A percentile compares a stretch with the other conserved stretches of the same genome.
phyloP scores from a whole-genome alignment of 2,888 invertebrate species.

The Thera britannica region DNA sequence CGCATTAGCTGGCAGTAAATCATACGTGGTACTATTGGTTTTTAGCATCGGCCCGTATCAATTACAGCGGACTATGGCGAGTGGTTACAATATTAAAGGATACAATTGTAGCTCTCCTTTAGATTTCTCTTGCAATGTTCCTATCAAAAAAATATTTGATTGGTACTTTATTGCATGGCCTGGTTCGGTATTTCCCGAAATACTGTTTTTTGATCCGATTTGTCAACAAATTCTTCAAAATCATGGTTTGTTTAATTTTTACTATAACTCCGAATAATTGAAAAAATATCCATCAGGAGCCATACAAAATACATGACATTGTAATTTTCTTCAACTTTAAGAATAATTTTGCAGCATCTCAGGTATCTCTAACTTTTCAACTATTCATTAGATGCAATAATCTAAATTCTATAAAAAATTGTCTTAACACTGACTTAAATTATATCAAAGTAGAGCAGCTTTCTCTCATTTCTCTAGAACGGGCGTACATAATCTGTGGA shows the following conservation, averaged over 20 bases:
- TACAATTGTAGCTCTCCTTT: constrained; percentile 50
- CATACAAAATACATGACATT: no score
- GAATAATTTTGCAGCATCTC: no score
- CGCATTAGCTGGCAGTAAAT: constrained; percentile 77
- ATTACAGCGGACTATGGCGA: constrained; percentile 73
- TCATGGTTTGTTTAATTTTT: no score
- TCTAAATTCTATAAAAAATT: neutral
- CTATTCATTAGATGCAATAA: neutral
- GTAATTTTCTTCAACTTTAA: no score
- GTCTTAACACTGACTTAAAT: neutral
- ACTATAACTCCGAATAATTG: no score
- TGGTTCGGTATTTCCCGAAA: no score
- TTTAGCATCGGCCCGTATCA: constrained; percentile 73
- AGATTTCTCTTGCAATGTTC: neutral
- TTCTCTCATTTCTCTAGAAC: constrained; percentile 34
- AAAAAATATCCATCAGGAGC: no score
- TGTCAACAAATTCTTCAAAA: no score
- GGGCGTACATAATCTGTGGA: constrained; percentile 72
- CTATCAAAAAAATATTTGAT: no score
- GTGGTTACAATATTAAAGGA: constrained; percentile 18
- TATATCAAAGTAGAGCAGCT: constrained; percentile 32
- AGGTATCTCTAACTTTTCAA: no score
- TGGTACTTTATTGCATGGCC: neutral
- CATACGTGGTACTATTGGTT: constrained; percentile 76
- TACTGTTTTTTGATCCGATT: no score